Conservation (phyloP, 2,888 invertebrate species). For the Choreutis nemorana region DNA sequence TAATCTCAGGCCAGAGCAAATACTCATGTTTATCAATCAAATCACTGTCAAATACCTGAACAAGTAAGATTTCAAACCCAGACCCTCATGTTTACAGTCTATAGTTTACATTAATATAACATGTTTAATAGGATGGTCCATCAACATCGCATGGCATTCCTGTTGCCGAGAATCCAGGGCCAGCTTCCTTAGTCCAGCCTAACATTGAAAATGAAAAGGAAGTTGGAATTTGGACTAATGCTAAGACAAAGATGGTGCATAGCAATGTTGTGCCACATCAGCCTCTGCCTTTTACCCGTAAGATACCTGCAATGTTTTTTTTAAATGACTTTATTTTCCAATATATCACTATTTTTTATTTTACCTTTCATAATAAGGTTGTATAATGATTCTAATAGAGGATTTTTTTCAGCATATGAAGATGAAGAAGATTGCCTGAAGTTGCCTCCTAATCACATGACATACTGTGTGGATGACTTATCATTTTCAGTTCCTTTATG, state of each 20-base stretch:
- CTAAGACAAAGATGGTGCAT: slow-evolving; percentile 59
- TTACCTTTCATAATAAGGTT: slow-evolving; percentile 1
- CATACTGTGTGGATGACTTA: slow-evolving; percentile 62
- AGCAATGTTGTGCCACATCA: slow-evolving; percentile 52
- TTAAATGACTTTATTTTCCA: slow-evolving; percentile 4
- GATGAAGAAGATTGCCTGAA: slow-evolving; percentile 59
- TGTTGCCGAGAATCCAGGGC: slow-evolving; percentile 39
- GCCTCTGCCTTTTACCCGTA: slow-evolving; percentile 52
- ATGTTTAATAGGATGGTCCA: slow-evolving; percentile 52
- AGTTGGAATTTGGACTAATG: slow-evolving; percentile 59
- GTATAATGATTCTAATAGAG: too few relatives aligned
- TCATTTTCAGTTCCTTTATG: slow-evolving; percentile 63
- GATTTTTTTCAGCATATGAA: slow-evolving; percentile 67
- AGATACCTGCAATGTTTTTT: slow-evolving; percentile 14
- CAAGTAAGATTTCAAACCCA: too few relatives aligned
- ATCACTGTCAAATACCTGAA: too few relatives aligned
- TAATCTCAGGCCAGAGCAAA: too few relatives aligned
- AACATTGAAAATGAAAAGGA: slow-evolving; percentile 58
- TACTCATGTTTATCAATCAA: too few relatives aligned
- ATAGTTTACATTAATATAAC: background rate
- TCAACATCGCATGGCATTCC: slow-evolving; percentile 47
- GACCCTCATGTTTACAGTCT: too few relatives aligned
- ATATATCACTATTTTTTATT: background rate
- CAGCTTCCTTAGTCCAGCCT: slow-evolving; percentile 49
- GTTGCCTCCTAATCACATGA: slow-evolving; percentile 46